Evolutionary conservation across 2,797 vertebrate genomes (phyloP).

Genomic region (Pangasius djambal): DNA sequence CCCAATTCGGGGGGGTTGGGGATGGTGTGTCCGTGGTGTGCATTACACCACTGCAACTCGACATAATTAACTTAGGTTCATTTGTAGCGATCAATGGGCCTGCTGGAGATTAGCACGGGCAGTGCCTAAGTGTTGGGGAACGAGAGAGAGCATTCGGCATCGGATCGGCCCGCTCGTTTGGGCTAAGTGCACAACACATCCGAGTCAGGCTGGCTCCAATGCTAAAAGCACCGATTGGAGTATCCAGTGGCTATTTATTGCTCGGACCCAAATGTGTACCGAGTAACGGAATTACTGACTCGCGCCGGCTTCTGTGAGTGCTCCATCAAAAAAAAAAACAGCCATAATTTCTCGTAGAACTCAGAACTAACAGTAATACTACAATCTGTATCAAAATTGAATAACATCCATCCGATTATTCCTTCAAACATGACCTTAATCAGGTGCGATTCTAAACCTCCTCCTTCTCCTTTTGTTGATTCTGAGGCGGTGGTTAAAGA

Average conservation of each 20-base stretch:
- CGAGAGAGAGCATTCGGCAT: conserved; percentile 21
- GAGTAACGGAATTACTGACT: conserved; percentile 44
- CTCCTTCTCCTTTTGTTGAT: conserved; percentile 31
- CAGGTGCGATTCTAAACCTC: conserved; percentile 6
- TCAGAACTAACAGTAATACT: not conserved
- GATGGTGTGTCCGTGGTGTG: conserved; percentile 67
- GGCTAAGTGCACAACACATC: conserved; percentile 33
- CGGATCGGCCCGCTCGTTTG: conserved; percentile 7
- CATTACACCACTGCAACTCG: conserved; percentile 57
- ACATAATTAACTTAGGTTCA: conserved; percentile 73
- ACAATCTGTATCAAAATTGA: not conserved
- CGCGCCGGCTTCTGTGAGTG: not conserved
- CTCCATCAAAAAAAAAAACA: not conserved
- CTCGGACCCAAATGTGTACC: conserved; percentile 22
- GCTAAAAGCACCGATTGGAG: conserved; percentile 30
- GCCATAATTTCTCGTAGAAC: not conserved
- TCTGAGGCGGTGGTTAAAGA: conserved; percentile 38
- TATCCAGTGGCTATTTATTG: conserved; percentile 45
- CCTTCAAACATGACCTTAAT: conserved; percentile 39
- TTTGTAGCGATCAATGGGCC: conserved; percentile 70
- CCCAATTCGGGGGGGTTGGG: conserved; percentile 49
- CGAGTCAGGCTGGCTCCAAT: conserved; percentile 37
- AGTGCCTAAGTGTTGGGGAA: conserved; percentile 43
- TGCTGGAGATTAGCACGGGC: conserved; percentile 45
- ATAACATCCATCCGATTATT: conserved; percentile 26